Evolutionary conservation across 2,113 vertebrate genomes (phyloP), one percentile per base, ranked within the genome.

Genomic region (Mirounga angustirostris): DNA sequence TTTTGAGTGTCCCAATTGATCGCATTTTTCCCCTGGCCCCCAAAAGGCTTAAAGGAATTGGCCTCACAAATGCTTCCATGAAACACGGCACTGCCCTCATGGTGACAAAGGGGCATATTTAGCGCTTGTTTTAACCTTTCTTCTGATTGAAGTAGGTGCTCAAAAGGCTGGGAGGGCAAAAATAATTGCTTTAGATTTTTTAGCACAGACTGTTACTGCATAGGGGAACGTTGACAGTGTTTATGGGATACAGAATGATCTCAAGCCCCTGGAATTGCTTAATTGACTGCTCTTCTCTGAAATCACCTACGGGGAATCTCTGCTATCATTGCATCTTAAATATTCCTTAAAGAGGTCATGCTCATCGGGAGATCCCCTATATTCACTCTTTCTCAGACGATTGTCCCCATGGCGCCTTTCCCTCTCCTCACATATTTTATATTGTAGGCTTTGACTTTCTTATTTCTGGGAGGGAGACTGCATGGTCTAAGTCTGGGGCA

Each of bases 131-230:
- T 74, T 87, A 92, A 94, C 74, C 63, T 97, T 97, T 94, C 67
- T 54, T 92, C 43, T 96, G 96, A 95, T 93, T 95, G 80, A 95
- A 96, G 83, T 74, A 59, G 87, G 81, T 26, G 50, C 58, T 90
- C 36, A 33, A 28, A 94, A 76, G 67, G 14, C 61, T 15, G 36
- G 46, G 88, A 97, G 74, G 61, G 92, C 91, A 87, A 76, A 96
- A 59, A 76, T 95, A 97, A 98, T 97, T 96, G 89, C 96, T 94
- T 90, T 52, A 84, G 69, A 73, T 56, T 94, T 98, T 95, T 73
- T 52, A 85, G 98, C 88, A 98, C 96, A 96, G 88, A 58, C 54
- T 97, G 95, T 98, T 76, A 95, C 94, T 50, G 33, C 95, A 40
- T 59, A 59, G 56, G 52, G 96, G 80, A 94, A 92, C 93, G 95